phyloP scores from a whole-genome alignment of 1,140 invertebrate species.

The Dendroctonus valens region DNA sequence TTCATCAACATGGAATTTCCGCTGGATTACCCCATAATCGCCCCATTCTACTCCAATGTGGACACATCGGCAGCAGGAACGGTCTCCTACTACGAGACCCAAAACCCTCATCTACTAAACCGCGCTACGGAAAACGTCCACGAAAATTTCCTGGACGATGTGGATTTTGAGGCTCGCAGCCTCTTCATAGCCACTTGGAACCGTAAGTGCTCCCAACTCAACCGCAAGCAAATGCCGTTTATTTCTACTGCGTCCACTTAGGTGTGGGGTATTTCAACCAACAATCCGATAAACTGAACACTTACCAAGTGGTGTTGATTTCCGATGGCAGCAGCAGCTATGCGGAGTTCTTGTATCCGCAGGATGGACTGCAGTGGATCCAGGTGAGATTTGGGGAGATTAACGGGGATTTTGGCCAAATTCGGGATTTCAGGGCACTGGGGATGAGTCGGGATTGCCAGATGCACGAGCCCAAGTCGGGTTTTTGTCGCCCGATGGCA shows the following conservation, averaged over 20 bases:
- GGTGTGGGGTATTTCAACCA: constrained; percentile 51
- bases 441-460: constrained; percentile 62
- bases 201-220: constrained; percentile 43
- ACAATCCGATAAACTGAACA: constrained; percentile 58
- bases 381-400: constrained; percentile 50
- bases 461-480: constrained; percentile 90
- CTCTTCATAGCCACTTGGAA: constrained; percentile 68
- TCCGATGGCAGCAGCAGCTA: constrained; percentile 81
- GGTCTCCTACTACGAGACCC: constrained; percentile 78
- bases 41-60: constrained; percentile 88
- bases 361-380: constrained; percentile 88
- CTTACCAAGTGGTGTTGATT: constrained; percentile 80
- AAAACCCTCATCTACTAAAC: constrained; percentile 61
- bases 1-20: constrained; percentile 89
- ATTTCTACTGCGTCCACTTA: neutral
- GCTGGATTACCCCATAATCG: constrained; percentile 84
- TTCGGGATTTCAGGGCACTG: constrained; percentile 53
- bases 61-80: constrained; percentile 73
- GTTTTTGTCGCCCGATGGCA: constrained; percentile 80
- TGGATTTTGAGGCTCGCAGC: constrained; percentile 63
- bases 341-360: constrained; percentile 81
- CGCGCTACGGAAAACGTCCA: constrained; percentile 67
- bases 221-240: neutral
- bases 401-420: neutral
- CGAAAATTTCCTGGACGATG: constrained; percentile 66